Evolutionary conservation across 1,140 invertebrate species (phyloP).

Genomic region (Holcopasites calliopsidis): DNA sequence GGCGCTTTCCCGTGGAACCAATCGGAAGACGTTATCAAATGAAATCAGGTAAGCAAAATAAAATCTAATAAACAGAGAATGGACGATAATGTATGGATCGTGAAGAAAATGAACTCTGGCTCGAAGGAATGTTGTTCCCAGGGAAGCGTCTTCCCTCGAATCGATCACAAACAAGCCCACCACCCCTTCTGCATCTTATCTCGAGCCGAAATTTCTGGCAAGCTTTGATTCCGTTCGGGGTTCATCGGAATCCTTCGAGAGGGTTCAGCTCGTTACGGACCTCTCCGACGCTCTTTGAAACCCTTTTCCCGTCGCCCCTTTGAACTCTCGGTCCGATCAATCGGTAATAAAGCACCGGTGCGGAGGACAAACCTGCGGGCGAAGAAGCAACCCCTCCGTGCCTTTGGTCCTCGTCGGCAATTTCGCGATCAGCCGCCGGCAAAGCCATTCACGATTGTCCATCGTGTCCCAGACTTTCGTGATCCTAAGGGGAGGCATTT

Average conservation of each 20-base stretch:
- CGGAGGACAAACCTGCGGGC: neutral
- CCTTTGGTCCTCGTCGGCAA: conserved; percentile 3
- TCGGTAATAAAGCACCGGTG: conserved; percentile 1
- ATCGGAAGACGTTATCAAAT: no score
- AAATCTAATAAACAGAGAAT: no score
- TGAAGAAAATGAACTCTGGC: no score
- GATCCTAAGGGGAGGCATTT: neutral
- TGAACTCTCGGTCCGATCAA: neutral
- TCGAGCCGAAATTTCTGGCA: neutral
- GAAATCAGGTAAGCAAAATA: no score
- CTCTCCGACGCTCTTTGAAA: neutral
- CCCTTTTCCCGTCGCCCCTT: neutral
- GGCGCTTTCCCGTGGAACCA: no score
- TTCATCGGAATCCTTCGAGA: neutral
- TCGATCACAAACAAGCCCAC: neutral
- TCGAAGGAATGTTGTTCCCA: no score
- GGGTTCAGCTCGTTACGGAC: neutral
- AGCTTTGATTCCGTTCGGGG: neutral
- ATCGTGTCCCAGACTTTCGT: no score
- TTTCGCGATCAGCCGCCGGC: neutral
- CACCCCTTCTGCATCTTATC: neutral
- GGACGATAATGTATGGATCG: no score
- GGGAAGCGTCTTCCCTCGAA: neutral
- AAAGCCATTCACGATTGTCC: neutral
- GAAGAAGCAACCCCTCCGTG: no score